Percentiles rank a stretch among this genome's conserved stretches.
These are phyloP conservation scores for Galemys pyrenaicus DNA, from an alignment of 2,113 vertebrate genomes.

Conservation along the genomic window DNA sequence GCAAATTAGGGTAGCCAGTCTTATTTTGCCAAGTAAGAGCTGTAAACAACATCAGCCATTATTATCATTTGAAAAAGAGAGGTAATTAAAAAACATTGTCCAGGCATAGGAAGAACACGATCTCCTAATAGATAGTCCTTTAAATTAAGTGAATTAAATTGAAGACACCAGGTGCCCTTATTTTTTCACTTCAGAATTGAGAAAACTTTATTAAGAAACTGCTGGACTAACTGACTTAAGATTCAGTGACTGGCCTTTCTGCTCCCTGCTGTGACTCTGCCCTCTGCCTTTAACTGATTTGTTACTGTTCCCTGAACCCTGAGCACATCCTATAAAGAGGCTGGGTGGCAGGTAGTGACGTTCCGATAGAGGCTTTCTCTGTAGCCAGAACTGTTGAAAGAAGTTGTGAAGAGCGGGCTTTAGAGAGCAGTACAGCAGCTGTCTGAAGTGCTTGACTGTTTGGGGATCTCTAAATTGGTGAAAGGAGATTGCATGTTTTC, in stretches of 20 bases:
- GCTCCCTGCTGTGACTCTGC: background rate
- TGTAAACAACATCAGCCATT: slow-evolving; percentile 15
- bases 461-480: slow-evolving; percentile 20
- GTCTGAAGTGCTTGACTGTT: slow-evolving; percentile 45
- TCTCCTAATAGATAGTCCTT: slow-evolving; percentile 25
- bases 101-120: background rate
- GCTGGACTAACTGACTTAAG: background rate
- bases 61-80: slow-evolving; percentile 39
- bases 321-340: background rate
- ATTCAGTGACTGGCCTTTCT: slow-evolving; percentile 20
- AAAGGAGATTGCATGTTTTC: background rate
- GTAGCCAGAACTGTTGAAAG: slow-evolving; percentile 11
- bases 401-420: slow-evolving; percentile 3
- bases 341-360: background rate
- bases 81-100: background rate
- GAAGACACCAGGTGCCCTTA: background rate
- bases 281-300: background rate
- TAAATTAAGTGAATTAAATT: background rate
- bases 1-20: background rate
- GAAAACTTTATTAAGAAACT: slow-evolving; percentile 39
- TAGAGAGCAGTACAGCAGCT: background rate
- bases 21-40: slow-evolving; percentile 46
- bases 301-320: slow-evolving; percentile 20
- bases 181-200: slow-evolving; percentile 41
- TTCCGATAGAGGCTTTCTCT: slow-evolving; percentile 26